phyloP scores from a whole-genome alignment of 2,888 invertebrate species.

The Saturnia japonica region DNA sequence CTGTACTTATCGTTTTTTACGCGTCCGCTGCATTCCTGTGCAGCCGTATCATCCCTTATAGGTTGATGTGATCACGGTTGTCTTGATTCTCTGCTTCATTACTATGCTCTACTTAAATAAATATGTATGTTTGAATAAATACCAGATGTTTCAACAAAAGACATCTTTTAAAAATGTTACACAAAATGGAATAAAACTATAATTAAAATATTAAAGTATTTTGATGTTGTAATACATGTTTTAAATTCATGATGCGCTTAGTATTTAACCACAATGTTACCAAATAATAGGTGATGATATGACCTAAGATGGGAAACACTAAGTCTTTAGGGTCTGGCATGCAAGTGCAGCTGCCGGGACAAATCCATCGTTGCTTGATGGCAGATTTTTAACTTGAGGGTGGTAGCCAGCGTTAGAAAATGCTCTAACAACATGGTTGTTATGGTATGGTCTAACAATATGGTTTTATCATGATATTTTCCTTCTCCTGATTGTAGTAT shows the following conservation, averaged over 20 bases:
- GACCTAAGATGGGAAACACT: too few relatives aligned
- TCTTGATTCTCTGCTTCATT: constrained; percentile 30
- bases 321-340: too few relatives aligned
- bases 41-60: constrained; percentile 64
- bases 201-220: neutral
- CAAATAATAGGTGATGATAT: too few relatives aligned
- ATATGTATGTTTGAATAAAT: neutral
- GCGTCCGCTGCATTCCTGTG: constrained; percentile 69
- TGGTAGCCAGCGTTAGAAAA: too few relatives aligned
- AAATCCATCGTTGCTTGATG: too few relatives aligned
- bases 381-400: too few relatives aligned
- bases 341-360: too few relatives aligned
- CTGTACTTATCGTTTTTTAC: constrained; percentile 75
- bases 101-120: neutral
- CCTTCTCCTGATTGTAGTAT: too few relatives aligned
- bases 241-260: neutral
- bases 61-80: constrained; percentile 34
- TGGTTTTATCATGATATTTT: too few relatives aligned
- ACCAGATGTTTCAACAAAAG: neutral
- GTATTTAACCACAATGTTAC: too few relatives aligned
- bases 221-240: neutral
- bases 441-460: too few relatives aligned
- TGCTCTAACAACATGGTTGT: too few relatives aligned
- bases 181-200: neutral
- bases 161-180: neutral